Evolutionary conservation across 2,888 invertebrate genomes (phyloP).

Genomic region (Diarsia dahlii): DNA sequence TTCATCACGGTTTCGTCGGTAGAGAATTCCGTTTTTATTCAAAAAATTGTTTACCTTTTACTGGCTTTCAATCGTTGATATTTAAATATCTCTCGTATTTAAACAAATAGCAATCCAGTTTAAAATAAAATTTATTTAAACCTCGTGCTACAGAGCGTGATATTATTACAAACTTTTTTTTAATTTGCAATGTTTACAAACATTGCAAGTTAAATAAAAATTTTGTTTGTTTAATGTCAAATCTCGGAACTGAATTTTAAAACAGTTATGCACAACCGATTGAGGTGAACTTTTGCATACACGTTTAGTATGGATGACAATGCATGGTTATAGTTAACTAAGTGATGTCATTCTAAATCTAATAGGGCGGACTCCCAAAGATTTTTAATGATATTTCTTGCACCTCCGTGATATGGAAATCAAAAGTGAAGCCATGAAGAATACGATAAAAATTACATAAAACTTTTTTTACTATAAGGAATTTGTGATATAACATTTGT

Average conservation of each 20-base stretch:
- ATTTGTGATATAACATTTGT: background rate
- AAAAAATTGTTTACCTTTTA: conserved; percentile 39
- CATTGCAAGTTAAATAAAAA: no score
- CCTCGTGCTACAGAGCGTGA: background rate
- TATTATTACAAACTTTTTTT: background rate
- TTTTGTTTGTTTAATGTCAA: background rate
- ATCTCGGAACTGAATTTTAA: background rate
- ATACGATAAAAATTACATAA: no score
- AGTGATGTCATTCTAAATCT: background rate
- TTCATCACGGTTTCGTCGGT: conserved; percentile 47
- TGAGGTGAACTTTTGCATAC: background rate
- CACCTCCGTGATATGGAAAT: background rate
- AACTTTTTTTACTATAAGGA: no score
- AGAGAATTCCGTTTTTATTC: conserved; percentile 46
- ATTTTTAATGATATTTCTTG: background rate
- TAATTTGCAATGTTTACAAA: background rate
- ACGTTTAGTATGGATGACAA: no score
- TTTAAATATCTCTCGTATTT: conserved; percentile 31
- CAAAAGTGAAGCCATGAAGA: no score
- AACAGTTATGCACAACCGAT: background rate
- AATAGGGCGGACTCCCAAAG: background rate
- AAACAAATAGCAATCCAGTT: conserved; percentile 19
- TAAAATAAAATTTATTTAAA: conserved; percentile 21
- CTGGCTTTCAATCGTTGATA: conserved; percentile 34
- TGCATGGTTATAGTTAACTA: no score